Base-by-base conservation (phyloP, 2,797 vertebrate species). In the Eospalax fontanierii region DNA sequence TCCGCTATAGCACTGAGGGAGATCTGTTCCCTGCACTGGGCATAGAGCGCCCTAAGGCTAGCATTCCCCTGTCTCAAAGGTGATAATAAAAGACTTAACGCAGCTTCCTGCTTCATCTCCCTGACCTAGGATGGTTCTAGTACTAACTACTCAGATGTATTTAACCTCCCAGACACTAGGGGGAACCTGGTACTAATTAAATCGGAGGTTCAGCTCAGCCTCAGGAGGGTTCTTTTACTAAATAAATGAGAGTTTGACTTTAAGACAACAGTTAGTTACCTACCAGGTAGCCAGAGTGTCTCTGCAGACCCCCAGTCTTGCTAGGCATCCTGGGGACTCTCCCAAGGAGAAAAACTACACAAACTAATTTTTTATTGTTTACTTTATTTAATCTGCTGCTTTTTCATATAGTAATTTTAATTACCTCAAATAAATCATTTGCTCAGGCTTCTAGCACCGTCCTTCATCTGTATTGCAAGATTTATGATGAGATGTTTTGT, bases 381-480 rank as follows among this genome's bases (percentile, higher is more conserved):
- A 79, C 40, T 38, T 76, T 73, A 54, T 95, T 95, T 57, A 79
- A 40, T 38, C n/a, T 80, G 54, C 87, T 90, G 40, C 74, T 78
- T 95, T 92, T 76, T 95, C 57, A 61, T 74, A 24, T 21, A 40
- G 74, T 90, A 0, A 28, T 89, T 94, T 84, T 89, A 76, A 84
- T 95, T 79, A 71, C 65, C 78, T 80, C 70, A 46, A 91, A 4
- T n/a, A 74, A 84, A 46, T 88, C 43, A 30, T 21, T 68, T 61
- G 63, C 85, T 76, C 92, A 65, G 70, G 30, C 46, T 95, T 86
- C 9, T 18, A 95, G 75, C 40, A 54, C 38, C 57, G 43, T 50
- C 46, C 12, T 93, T 88, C 61, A 12, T 76, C 80, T 87, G 18
- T 43, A 30, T 83, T 88, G 63, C 40, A 66, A 75, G 81, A 46